Percentiles rank a stretch among this genome's conserved stretches.
Evolutionary conservation across 2,113 vertebrate species (phyloP).

Genomic region (Noturus placidus): DNA sequence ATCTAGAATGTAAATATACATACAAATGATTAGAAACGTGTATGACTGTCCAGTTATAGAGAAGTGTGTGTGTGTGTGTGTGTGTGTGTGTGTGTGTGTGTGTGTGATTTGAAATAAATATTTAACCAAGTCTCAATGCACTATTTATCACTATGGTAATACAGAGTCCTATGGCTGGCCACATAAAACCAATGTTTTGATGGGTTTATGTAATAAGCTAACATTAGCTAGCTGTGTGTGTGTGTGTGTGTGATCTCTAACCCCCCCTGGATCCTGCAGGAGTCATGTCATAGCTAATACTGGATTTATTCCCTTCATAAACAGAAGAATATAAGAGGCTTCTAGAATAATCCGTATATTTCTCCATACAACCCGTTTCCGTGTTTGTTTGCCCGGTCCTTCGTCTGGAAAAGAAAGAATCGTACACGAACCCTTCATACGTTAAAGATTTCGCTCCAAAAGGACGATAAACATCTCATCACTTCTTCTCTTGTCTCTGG

Average conservation of each 20-base stretch:
- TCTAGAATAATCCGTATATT: background rate
- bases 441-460: background rate
- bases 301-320: background rate
- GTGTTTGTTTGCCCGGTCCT: background rate
- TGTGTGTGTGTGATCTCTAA: background rate
- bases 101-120: background rate
- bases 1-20: background rate
- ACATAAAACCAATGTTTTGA: constrained; percentile 1
- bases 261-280: background rate
- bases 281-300: background rate
- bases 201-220: background rate
- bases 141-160: too few relatives aligned
- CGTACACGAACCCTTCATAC: too few relatives aligned
- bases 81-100: background rate
- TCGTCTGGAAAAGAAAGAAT: background rate
- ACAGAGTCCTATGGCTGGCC: background rate
- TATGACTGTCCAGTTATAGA: background rate
- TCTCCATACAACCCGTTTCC: background rate
- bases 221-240: background rate
- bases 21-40: background rate
- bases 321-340: background rate
- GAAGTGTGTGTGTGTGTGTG: background rate
- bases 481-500: background rate
- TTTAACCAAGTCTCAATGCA: background rate
- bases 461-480: background rate